Conservation (phyloP, 1,140 invertebrate species). For the Monomorium pharaonis region DNA sequence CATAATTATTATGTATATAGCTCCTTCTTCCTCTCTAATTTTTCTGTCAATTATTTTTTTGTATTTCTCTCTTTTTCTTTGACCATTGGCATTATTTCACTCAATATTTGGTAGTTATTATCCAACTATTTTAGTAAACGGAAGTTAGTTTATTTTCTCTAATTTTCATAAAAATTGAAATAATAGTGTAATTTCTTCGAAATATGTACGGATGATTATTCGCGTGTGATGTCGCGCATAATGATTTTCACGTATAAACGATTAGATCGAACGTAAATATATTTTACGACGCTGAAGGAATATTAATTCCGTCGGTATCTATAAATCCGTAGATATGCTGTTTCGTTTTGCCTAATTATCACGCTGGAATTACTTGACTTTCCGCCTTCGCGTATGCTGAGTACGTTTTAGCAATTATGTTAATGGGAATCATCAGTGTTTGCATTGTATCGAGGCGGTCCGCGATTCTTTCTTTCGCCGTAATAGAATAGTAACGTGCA, state of each 20-base stretch:
- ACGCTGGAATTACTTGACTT: slow-evolving; percentile 17
- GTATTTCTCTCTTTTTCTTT: too few species aligned
- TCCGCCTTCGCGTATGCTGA: background rate
- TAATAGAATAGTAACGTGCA: slow-evolving; percentile 37
- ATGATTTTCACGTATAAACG: background rate
- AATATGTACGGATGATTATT: slow-evolving; percentile 18
- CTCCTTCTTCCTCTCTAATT: too few species aligned
- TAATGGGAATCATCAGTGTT: slow-evolving; percentile 39
- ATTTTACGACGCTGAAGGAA: background rate
- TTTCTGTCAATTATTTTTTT: too few species aligned
- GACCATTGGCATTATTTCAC: too few species aligned
- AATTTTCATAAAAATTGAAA: background rate
- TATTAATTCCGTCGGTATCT: background rate
- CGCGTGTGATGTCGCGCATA: too few species aligned
- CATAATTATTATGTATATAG: too few species aligned
- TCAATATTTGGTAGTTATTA: too few species aligned
- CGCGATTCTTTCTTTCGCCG: background rate
- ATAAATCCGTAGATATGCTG: background rate
- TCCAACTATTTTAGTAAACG: too few species aligned
- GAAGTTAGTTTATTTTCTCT: background rate
- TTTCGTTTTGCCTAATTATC: slow-evolving; percentile 3
- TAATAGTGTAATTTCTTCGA: slow-evolving; percentile 14
- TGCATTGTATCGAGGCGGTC: slow-evolving; percentile 4
- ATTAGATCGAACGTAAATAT: background rate
- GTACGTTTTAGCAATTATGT: slow-evolving; percentile 37